A percentile compares a stretch with the other conserved stretches of the same genome.
These are phyloP conservation scores for Neoseiulus cucumeris DNA, from an alignment of 1,140 invertebrate species.

Conservation along the genomic window DNA sequence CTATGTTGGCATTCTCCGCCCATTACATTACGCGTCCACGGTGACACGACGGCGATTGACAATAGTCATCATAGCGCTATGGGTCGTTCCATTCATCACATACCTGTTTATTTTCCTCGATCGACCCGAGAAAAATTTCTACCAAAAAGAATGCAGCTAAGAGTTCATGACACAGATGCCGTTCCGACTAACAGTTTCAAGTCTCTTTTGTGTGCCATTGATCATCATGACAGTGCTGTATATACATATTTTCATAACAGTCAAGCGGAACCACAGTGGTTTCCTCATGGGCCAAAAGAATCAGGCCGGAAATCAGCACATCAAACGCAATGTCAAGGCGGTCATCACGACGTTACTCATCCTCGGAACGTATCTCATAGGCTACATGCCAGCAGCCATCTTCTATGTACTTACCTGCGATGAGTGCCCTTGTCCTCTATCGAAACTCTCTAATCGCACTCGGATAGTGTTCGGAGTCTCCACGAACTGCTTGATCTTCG, in stretches of 20 bases:
- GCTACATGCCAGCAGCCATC: conserved; percentile 40
- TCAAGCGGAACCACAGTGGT: conserved; percentile 24
- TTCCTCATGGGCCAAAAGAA: conserved; percentile 25
- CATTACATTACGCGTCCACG: conserved; percentile 34
- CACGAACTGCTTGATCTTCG: background rate
- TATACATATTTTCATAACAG: conserved; percentile 36
- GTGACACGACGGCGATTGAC: conserved; percentile 27
- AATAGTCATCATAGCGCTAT: conserved; percentile 32
- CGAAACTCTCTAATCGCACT: background rate
- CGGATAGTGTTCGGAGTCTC: background rate
- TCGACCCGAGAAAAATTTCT: conserved; percentile 14
- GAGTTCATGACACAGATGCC: conserved; percentile 29
- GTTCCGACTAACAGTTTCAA: conserved; percentile 30
- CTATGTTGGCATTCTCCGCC: conserved; percentile 40
- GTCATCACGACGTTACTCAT: conserved; percentile 44
- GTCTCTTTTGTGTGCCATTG: conserved; percentile 29
- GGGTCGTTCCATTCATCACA: conserved; percentile 33
- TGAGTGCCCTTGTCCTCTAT: conserved; percentile 26
- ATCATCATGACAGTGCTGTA: conserved; percentile 38
- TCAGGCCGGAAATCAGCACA: conserved; percentile 14
- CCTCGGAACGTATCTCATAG: conserved; percentile 41
- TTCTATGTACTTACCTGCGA: conserved; percentile 34
- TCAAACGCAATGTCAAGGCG: conserved; percentile 36
- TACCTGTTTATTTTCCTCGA: conserved; percentile 32
- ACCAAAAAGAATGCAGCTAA: conserved; percentile 22